Base-by-base conservation (phyloP, 1,140 invertebrate species). In the Sycophila sp. region DNA sequence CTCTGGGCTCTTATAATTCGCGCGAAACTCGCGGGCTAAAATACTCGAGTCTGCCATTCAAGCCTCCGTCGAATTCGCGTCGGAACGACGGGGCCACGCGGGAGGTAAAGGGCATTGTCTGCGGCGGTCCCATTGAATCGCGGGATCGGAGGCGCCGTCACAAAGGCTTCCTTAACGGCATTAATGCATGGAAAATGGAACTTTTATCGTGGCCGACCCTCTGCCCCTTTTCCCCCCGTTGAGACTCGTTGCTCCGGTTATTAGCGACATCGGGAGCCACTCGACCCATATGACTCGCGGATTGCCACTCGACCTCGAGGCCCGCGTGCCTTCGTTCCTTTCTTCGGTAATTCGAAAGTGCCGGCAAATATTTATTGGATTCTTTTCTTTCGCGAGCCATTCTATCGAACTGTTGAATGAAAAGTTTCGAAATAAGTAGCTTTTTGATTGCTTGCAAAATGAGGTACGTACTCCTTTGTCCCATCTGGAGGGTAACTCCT, bases 61-160 rank as follows among this genome's bases (percentile, higher is more conserved):
- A n/a, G 3, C 26, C n/a, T 36, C n/a, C 30, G 24, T 17, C 36
- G 63, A 55, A 42, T 26, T 34, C 36, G 7, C 56, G 59, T 42
- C 36, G 59, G 34, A 69, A 62, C 55, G 69, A 71, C 51, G 42
- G n/a, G 17, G 65, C n/a, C n/a, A n/a, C n/a, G n/a, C n/a, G n/a
- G n/a, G n/a, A n/a, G 70, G 40, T 45, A 59, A 62, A 38, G 28
- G 60, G 75, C 74, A 80, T 81, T 81, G 80, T 80, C 73, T 77
- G 74, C 72, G 77, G 22, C 75, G 77, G 73, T 79, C 79, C 75
- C 71, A 78, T 80, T 81, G 75, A 81, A 80, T 76, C 71, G 34
- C 56, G 77, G 77, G 71, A 76, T 65, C 49, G 7, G 49, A 19
- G 53, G 73, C 15, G 51, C 58, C 56, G 36, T 64, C 68, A 77